Percentiles rank a stretch among this genome's conserved stretches.
Evolutionary conservation across 1,140 invertebrate species (phyloP).

Genomic region (Neotoxoptera formosana): DNA sequence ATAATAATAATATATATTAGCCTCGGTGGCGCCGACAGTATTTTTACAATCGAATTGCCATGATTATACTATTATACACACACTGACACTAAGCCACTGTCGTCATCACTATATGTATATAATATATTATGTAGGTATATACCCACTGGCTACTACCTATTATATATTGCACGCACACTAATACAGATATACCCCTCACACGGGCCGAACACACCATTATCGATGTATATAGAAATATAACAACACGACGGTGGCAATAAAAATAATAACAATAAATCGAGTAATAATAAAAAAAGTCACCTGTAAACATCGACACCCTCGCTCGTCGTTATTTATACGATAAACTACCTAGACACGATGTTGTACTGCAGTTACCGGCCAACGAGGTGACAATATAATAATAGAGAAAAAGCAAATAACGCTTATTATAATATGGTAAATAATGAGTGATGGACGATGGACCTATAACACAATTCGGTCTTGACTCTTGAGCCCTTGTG

Average conservation of each 20-base stretch:
- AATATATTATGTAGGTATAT: background rate
- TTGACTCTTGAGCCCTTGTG: background rate
- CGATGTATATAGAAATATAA: background rate
- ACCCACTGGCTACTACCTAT: background rate
- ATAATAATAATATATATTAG: background rate
- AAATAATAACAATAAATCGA: slow-evolving; percentile 15
- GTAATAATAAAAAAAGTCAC: background rate
- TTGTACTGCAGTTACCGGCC: background rate
- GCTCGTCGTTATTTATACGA: background rate
- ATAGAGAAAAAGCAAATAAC: background rate
- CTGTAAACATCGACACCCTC: background rate
- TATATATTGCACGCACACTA: background rate
- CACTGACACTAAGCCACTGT: background rate
- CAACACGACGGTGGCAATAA: background rate
- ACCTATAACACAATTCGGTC: background rate
- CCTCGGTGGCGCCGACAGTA: background rate
- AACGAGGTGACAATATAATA: background rate
- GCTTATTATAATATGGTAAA: background rate
- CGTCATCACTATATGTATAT: too few relatives aligned
- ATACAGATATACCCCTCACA: background rate
- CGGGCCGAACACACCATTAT: background rate
- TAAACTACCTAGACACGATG: too few relatives aligned
- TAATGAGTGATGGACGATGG: background rate
- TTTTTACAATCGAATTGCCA: background rate
- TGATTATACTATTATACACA: background rate